A percentile compares a stretch with the other conserved stretches of the same genome.
Conservation (phyloP, 2,113 vertebrate genomes). For the Heterotilapia buettikoferi region DNA sequence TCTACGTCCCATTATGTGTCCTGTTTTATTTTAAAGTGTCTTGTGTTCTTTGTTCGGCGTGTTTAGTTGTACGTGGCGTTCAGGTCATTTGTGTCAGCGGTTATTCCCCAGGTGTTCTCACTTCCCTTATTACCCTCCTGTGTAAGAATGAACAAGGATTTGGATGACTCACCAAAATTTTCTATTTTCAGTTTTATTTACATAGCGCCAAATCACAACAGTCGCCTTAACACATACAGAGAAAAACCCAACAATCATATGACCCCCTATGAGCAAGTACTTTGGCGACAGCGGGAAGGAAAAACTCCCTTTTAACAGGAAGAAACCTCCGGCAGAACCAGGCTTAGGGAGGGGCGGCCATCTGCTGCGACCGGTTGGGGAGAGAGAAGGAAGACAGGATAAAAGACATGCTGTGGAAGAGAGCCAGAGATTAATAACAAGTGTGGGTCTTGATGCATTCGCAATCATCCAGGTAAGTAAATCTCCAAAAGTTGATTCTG, state of each 20-base stretch:
- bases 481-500: not conserved
- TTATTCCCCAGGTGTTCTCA: not conserved
- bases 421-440: not conserved
- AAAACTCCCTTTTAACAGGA: not conserved
- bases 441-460: not conserved
- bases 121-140: not conserved
- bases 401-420: not conserved
- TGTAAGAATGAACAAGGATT: not conserved
- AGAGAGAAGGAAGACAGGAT: not conserved
- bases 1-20: not conserved
- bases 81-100: fast-evolving
- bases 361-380: not conserved
- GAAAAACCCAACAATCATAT: not conserved
- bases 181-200: not conserved
- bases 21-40: not conserved
- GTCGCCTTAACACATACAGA: not conserved
- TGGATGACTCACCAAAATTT: not conserved
- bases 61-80: not conserved
- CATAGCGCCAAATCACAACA: not conserved
- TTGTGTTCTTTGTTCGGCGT: not conserved
- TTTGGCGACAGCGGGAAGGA: not conserved
- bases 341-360: not conserved
- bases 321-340: not conserved
- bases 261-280: not conserved
- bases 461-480: not conserved